phyloP scores from a whole-genome alignment of 2,888 invertebrate species.

The Coelopa pilipes region DNA sequence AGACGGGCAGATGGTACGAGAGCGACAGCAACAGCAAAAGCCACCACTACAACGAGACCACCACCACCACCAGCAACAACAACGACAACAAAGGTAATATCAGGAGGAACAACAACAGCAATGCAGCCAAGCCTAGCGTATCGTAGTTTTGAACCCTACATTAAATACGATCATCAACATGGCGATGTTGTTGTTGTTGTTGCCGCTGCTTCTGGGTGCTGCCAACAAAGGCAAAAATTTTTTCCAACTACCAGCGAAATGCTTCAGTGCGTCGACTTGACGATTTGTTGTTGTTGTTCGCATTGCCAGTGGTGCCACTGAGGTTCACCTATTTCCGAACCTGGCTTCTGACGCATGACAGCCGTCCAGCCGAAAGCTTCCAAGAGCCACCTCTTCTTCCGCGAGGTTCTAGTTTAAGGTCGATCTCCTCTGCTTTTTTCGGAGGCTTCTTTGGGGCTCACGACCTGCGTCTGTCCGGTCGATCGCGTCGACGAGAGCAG shows the following conservation, averaged over 20 bases:
- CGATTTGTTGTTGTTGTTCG: no score
- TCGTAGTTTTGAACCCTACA: conserved; percentile 20
- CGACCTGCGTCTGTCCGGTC: no score
- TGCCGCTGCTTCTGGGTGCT: conserved; percentile 22
- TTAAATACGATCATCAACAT: conserved; percentile 8
- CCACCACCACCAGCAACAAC: not conserved
- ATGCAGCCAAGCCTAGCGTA: conserved; percentile 13
- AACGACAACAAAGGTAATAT: not conserved
- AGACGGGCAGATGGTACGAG: not conserved
- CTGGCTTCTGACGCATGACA: no score
- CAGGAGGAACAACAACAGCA: not conserved
- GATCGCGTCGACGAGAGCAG: no score
- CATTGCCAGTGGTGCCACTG: no score
- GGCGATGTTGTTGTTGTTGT: conserved; percentile 30
- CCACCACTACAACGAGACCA: conserved; percentile 11
- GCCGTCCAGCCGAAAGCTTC: no score
- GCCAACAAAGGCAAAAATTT: conserved; percentile 45
- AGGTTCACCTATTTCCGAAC: no score
- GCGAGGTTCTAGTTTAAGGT: no score
- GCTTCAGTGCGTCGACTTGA: conserved; percentile 57
- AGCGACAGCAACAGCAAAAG: conserved; percentile 12
- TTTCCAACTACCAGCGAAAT: conserved; percentile 54
- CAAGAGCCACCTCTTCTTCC: not conserved
- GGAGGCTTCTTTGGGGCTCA: not conserved
- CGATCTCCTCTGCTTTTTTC: not conserved